These are phyloP conservation scores for Tenthredo mesomela DNA, from an alignment of 2,888 invertebrate species.

Conservation along the genomic window DNA sequence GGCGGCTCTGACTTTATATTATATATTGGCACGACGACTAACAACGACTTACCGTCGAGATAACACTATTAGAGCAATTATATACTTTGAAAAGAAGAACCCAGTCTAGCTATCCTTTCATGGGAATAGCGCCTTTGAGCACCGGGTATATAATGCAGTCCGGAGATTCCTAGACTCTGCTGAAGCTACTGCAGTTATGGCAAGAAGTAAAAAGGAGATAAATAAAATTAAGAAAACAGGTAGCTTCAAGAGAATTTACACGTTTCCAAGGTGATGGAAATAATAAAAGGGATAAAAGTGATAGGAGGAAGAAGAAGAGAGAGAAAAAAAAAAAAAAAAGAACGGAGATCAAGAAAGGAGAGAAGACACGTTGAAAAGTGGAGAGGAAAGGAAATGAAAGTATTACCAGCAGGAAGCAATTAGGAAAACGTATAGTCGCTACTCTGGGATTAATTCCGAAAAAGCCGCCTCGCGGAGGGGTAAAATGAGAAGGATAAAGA, in stretches of 20 bases:
- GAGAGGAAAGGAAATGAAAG: constrained; percentile 63
- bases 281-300: constrained; percentile 56
- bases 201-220: not conserved
- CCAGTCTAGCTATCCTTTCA: constrained; percentile 29
- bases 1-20: not conserved
- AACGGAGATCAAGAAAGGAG: constrained; percentile 35
- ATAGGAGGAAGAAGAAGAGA: constrained; percentile 57
- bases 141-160: not conserved
- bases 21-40: not conserved
- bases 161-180: not conserved
- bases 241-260: not conserved
- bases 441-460: constrained; percentile 64
- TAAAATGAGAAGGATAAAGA: constrained; percentile 2
- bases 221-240: not conserved
- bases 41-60: not conserved
- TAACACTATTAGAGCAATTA: constrained; percentile 44
- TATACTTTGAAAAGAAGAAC: constrained; percentile 12
- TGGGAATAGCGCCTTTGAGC: constrained; percentile 10
- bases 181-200: not conserved
- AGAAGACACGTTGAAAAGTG: constrained; percentile 58
- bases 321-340: constrained; percentile 43
- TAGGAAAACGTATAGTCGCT: constrained; percentile 62
- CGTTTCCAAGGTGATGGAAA: constrained; percentile 32
- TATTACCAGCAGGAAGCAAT: constrained; percentile 66
- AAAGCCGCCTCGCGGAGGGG: constrained; percentile 55